Evolutionary conservation across 2,113 vertebrate genomes (phyloP).

Genomic region (Microcebus tavaratra): DNA sequence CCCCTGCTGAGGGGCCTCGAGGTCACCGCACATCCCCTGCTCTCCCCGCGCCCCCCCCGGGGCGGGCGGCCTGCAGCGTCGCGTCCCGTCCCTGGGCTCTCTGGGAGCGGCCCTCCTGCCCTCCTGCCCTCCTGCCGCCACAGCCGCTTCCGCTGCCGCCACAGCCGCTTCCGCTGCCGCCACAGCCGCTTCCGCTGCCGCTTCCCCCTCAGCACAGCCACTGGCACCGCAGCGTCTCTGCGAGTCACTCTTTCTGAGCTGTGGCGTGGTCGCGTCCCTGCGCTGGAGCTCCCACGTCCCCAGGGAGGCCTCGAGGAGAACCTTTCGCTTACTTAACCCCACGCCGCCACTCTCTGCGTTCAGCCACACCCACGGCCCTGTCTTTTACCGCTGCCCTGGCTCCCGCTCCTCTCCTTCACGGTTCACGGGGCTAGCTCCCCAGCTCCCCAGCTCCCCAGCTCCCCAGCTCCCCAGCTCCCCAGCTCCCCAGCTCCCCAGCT

Average conservation of each 20-base stretch:
- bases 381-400: not conserved
- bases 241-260: not conserved
- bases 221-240: not conserved
- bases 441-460: not conserved
- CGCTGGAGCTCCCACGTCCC: not conserved
- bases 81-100: not conserved
- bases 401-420: not conserved
- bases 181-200: not conserved
- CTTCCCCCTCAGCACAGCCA: not conserved
- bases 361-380: too few species aligned
- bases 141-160: too few species aligned
- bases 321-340: not conserved
- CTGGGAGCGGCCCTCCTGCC: not conserved
- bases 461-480: not conserved
- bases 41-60: not conserved
- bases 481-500: not conserved
- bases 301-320: not conserved
- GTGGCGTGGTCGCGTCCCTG: not conserved
- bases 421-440: not conserved
- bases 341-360: not conserved
- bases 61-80: rapidly evolving
- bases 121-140: rapidly evolving
- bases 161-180: not conserved
- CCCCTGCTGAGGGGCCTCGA: not conserved
- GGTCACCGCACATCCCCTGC: not conserved